Evolutionary conservation across 2,797 vertebrate genomes (phyloP).

Genomic region (Tangara arthus): DNA sequence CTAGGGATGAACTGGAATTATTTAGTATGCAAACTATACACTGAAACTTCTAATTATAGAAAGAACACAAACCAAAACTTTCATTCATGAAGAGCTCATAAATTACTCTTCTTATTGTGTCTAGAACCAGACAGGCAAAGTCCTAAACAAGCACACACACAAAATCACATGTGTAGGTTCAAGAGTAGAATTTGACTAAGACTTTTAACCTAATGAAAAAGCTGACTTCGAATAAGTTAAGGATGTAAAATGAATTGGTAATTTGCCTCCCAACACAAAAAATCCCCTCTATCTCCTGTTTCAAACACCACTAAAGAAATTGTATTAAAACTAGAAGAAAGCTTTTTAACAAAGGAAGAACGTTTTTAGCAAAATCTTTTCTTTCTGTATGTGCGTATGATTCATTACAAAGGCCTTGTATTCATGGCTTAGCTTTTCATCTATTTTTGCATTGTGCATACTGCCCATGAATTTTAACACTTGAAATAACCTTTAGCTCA

Average conservation of each 20-base stretch:
- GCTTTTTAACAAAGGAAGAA: not conserved
- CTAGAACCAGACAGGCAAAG: not conserved
- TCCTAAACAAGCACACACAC: not conserved
- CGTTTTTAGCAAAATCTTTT: not conserved
- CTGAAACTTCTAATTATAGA: not conserved
- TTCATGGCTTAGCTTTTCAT: not conserved
- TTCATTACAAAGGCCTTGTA: not conserved
- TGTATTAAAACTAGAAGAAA: not conserved
- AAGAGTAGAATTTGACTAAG: not conserved
- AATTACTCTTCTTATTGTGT: not conserved
- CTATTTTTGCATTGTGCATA: not conserved
- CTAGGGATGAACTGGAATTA: not conserved
- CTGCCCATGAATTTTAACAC: slow-evolving; percentile 7
- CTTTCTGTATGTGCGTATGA: not conserved
- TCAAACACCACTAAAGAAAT: not conserved
- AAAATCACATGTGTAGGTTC: not conserved
- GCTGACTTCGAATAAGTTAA: not conserved
- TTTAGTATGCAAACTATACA: not conserved
- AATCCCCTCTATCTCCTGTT: not conserved
- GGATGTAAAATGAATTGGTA: not conserved
- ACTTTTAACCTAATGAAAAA: not conserved
- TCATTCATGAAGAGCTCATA: not conserved
- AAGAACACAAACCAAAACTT: not conserved
- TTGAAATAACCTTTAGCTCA: slow-evolving; percentile 24
- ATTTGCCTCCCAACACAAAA: not conserved